A percentile compares a stretch with the other conserved stretches of the same genome.
phyloP scores from a whole-genome alignment of 2,888 invertebrate genomes.

The Fragum whitleyi region DNA sequence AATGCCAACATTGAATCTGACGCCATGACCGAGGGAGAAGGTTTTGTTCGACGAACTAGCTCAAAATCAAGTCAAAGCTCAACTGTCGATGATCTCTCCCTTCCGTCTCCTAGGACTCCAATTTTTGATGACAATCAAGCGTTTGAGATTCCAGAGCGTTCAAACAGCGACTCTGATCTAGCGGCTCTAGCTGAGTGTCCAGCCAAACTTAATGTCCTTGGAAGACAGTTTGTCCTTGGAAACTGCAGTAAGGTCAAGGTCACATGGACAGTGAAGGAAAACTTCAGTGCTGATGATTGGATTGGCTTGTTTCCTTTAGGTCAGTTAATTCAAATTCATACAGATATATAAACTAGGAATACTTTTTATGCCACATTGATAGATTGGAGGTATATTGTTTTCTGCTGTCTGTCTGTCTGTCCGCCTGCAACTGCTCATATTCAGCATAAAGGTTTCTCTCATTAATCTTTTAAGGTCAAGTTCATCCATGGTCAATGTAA shows the following conservation, averaged over 20 bases:
- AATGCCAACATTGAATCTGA: neutral
- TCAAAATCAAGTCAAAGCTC: slow-evolving; percentile 55
- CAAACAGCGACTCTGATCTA: slow-evolving; percentile 82
- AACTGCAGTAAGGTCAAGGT: slow-evolving; percentile 79
- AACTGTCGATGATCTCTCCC: slow-evolving; percentile 78
- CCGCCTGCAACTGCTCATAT: no score
- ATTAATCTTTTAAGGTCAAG: no score
- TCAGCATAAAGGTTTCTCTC: no score
- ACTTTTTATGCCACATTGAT: no score
- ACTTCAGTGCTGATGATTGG: slow-evolving; percentile 85
- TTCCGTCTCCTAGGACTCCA: slow-evolving; percentile 73
- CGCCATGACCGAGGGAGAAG: slow-evolving; percentile 66
- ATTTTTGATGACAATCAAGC: slow-evolving; percentile 63
- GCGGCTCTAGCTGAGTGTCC: slow-evolving; percentile 68
- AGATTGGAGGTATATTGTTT: no score
- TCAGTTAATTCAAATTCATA: slow-evolving; percentile 69
- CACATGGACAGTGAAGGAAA: slow-evolving; percentile 85
- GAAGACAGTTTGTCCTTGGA: slow-evolving; percentile 78
- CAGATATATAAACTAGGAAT: no score
- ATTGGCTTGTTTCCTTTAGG: slow-evolving; percentile 85
- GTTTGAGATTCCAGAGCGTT: slow-evolving; percentile 76
- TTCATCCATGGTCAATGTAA: no score
- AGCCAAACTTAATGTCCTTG: slow-evolving; percentile 82
- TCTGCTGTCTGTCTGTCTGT: no score
- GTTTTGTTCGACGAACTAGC: slow-evolving; percentile 55